Evolutionary conservation across 2,888 invertebrate species (phyloP).

Genomic region (Helicoverpa assulta): DNA sequence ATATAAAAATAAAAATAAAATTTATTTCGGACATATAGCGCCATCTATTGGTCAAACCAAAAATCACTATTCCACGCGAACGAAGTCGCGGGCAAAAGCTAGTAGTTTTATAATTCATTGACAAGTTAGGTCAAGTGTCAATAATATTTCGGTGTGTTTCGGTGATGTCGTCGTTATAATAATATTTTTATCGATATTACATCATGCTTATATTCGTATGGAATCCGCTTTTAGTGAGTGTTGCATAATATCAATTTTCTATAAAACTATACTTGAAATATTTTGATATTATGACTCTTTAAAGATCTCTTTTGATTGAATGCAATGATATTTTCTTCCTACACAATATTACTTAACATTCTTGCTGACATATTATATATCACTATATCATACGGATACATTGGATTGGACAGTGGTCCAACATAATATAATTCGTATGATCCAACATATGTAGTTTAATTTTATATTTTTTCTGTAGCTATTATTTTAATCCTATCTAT

Average conservation of each 20-base stretch:
- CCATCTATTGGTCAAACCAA: no score
- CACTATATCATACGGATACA: no score
- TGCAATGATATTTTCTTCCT: conserved; percentile 18
- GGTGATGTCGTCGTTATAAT: no score
- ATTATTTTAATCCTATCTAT: no score
- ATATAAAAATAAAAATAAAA: no score
- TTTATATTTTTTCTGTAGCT: no score
- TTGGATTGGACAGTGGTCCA: no score
- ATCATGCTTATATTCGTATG: background rate
- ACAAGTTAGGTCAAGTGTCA: conserved; percentile 27
- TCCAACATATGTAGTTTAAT: no score
- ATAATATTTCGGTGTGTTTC: conserved; percentile 19
- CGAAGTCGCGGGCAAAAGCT: no score
- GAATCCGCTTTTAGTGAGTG: background rate
- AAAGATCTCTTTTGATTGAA: conserved; percentile 25
- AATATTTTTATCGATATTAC: background rate
- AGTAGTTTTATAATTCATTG: background rate
- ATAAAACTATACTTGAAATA: conserved; percentile 1
- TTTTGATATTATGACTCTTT: background rate
- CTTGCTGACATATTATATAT: no score
- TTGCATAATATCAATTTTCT: conserved; percentile 26
- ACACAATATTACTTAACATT: background rate
- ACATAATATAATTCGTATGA: background rate
- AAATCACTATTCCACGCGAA: no score
- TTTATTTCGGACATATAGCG: no score